phyloP scores from a whole-genome alignment of 2,113 vertebrate species.

The Bos taurus region ARS-UCD2.0 NC_037346.1:55174501-55175000 shows the following conservation, averaged over 20 bases:
- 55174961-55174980: background rate
- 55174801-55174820: background rate
- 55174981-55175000: constrained; percentile 67
- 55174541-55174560: too few species aligned
- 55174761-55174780: background rate
- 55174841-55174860: background rate
- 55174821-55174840: background rate
- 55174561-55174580: background rate
- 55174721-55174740: background rate
- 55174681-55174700: background rate
- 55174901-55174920: background rate
- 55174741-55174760: too few species aligned
- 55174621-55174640: rapidly evolving
- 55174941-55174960: background rate
- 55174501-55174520: background rate
- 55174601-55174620: background rate
- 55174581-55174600: background rate
- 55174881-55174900: background rate
- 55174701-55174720: background rate
- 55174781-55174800: background rate
- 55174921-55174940: too few species aligned
- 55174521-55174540: background rate
- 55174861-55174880: background rate
- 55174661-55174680: background rate
- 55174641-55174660: background rate